These are phyloP conservation scores for Gavialis gangeticus DNA, from an alignment of 2,113 vertebrate genomes.

Conservation along the genomic window DNA sequence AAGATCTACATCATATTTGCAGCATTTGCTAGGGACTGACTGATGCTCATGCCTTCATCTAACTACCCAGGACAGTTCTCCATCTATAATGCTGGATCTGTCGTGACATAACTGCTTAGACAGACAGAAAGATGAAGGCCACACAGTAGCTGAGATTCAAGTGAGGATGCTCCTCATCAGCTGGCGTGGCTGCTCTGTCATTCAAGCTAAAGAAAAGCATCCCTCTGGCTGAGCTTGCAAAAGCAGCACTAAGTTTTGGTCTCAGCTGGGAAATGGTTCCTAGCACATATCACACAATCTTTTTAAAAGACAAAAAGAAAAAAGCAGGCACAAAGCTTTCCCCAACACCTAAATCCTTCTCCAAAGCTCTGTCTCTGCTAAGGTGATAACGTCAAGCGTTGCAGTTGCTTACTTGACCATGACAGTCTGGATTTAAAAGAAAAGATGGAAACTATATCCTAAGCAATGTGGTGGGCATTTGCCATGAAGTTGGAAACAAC, in stretches of 20 bases:
- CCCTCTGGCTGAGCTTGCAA: background rate
- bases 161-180: background rate
- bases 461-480: background rate
- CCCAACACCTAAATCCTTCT: background rate
- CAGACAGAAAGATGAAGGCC: background rate
- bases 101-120: background rate
- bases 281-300: background rate
- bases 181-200: background rate
- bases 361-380: background rate
- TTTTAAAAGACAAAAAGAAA: background rate
- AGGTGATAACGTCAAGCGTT: rapidly evolving
- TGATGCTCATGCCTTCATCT: background rate
- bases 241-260: background rate
- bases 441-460: background rate
- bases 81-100: background rate
- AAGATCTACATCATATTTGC: background rate
- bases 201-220: background rate
- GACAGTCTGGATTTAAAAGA: background rate
- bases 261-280: background rate
- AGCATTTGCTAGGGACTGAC: background rate
- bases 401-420: background rate
- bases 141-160: background rate
- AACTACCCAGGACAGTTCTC: background rate
- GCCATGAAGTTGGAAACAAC: background rate
- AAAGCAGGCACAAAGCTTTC: background rate